Evolutionary conservation across 1,140 invertebrate genomes (phyloP).

Genomic region (Drosophila pruinosa): DNA sequence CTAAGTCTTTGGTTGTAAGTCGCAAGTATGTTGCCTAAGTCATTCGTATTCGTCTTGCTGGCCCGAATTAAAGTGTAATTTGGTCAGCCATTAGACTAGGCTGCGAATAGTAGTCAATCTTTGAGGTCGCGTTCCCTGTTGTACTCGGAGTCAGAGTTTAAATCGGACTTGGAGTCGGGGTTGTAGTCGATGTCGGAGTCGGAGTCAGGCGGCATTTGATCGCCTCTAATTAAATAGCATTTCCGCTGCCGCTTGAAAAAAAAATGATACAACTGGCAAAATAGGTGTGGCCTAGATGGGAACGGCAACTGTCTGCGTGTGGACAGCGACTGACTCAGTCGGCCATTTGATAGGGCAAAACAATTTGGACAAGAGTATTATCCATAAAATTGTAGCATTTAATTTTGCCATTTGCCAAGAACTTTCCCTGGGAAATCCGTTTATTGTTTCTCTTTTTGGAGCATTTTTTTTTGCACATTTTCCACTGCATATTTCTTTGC

Average conservation of each 20-base stretch:
- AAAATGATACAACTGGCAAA: constrained; percentile 56
- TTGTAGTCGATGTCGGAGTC: neutral
- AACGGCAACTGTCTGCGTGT: constrained; percentile 21
- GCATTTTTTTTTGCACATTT: neutral
- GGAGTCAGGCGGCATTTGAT: constrained; percentile 66
- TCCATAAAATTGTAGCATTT: constrained; percentile 20
- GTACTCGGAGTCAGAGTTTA: neutral
- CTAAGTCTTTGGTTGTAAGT: constrained; percentile 63
- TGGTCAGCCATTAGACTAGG: constrained; percentile 69
- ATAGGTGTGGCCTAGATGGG: constrained; percentile 51
- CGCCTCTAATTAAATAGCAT: constrained; percentile 80
- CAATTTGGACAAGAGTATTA: constrained; percentile 6
- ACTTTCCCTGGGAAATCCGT: constrained; percentile 14
- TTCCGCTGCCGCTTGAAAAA: constrained; percentile 66
- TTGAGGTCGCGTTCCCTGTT: neutral
- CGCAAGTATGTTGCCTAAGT: constrained; percentile 66
- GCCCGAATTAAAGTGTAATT: constrained; percentile 79
- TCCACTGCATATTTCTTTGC: constrained; percentile 6
- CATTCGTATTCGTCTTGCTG: constrained; percentile 67
- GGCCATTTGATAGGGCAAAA: constrained; percentile 6
- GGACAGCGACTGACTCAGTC: neutral
- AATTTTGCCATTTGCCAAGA: constrained; percentile 17
- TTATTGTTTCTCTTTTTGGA: constrained; percentile 4
- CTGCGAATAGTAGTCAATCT: neutral
- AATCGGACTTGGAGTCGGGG: neutral